Evolutionary conservation across 1,140 invertebrate species (phyloP).

Genomic region (silkworm (Bombyx mori)): DNA sequence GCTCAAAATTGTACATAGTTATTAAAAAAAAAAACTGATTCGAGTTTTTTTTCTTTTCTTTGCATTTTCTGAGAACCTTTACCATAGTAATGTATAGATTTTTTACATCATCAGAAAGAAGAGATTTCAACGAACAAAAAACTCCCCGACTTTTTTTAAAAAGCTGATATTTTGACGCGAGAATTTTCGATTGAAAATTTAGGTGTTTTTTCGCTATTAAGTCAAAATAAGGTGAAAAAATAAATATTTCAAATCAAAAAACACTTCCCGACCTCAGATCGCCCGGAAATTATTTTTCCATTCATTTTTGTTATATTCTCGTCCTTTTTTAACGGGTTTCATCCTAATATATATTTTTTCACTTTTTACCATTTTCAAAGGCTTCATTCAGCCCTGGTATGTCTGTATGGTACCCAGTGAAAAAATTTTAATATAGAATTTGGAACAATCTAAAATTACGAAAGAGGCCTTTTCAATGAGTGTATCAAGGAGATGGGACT

Average conservation of each 20-base stretch:
- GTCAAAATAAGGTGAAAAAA: conserved; percentile 2
- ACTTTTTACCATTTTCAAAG: too few relatives aligned
- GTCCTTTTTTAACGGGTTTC: too few relatives aligned
- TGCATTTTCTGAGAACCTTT: conserved; percentile 5
- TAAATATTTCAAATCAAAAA: conserved; percentile 1
- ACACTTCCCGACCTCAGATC: neutral
- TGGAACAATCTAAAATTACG: too few relatives aligned
- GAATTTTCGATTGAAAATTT: conserved; percentile 2
- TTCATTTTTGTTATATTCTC: too few relatives aligned
- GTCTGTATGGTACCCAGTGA: too few relatives aligned
- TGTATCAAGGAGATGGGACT: too few relatives aligned
- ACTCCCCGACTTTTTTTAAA: conserved; percentile 2
- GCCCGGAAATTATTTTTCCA: too few relatives aligned
- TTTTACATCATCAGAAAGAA: conserved; percentile 7
- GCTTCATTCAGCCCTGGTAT: too few relatives aligned
- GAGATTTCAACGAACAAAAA: conserved; percentile 7
- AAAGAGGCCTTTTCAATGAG: too few relatives aligned
- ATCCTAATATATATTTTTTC: too few relatives aligned
- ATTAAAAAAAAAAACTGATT: neutral
- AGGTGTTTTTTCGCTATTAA: conserved; percentile 3
- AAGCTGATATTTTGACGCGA: conserved; percentile 4
- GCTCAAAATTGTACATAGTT: too few relatives aligned
- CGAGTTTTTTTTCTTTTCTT: neutral
- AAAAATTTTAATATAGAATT: too few relatives aligned
- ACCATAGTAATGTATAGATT: conserved; percentile 1